Conservation (phyloP, 2,888 invertebrate genomes). For the Drosophila bunnanda region DNA sequence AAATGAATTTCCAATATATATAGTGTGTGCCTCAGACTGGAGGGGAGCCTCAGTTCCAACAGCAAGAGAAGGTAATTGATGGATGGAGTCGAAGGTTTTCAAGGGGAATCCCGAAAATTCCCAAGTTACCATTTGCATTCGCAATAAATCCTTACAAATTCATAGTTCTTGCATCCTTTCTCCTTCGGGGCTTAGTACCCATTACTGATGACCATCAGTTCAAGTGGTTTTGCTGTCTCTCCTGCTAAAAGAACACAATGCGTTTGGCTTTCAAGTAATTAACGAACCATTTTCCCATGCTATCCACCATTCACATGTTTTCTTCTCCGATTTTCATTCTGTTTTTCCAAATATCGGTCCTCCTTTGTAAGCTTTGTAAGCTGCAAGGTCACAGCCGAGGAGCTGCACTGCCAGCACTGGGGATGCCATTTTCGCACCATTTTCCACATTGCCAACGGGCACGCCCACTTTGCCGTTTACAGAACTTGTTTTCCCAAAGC, state of each 20-base stretch:
- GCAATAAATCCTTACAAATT: background rate
- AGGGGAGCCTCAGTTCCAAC: background rate
- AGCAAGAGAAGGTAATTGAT: background rate
- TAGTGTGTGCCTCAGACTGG: background rate
- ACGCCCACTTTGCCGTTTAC: constrained; percentile 17
- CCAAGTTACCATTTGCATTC: background rate
- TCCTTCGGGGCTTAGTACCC: background rate
- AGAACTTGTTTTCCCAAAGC: constrained; percentile 17
- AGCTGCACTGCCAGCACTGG: constrained; percentile 11
- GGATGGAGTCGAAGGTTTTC: background rate
- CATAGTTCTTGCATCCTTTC: background rate
- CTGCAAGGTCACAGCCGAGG: constrained; percentile 5
- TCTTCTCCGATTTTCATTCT: background rate
- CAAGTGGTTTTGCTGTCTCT: background rate
- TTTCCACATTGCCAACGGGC: constrained; percentile 3
- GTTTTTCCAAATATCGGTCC: background rate
- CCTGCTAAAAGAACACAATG: background rate
- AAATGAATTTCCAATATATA: constrained; percentile 51
- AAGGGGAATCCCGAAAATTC: background rate
- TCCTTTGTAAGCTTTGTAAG: background rate
- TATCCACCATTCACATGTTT: background rate
- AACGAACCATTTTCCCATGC: background rate
- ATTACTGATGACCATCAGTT: background rate
- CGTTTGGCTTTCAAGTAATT: background rate
- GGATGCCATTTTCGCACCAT: constrained; percentile 26